A percentile compares a stretch with the other conserved stretches of the same genome.
Conservation (phyloP, 2,888 invertebrate genomes). For the Latrodectus hesperus region DNA sequence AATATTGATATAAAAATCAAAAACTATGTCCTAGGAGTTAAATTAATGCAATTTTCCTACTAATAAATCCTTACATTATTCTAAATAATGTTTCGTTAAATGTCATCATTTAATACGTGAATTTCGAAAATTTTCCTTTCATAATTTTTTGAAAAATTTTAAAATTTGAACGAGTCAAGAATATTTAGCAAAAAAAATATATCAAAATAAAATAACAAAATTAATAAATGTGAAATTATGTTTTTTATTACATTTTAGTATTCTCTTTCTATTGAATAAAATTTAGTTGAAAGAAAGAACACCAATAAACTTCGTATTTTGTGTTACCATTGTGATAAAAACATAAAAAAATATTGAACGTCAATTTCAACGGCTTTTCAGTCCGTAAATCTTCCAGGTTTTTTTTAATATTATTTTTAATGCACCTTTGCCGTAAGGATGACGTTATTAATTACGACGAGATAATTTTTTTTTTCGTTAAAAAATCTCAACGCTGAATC, state of each 20-base stretch:
- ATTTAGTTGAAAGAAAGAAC: background rate
- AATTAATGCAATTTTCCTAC: too few species aligned
- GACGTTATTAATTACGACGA: constrained; percentile 51
- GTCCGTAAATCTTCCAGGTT: background rate
- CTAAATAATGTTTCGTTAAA: too few species aligned
- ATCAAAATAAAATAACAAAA: too few species aligned
- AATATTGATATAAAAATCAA: too few species aligned
- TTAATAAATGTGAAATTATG: too few species aligned
- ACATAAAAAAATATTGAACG: constrained; percentile 10
- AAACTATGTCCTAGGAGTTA: too few species aligned
- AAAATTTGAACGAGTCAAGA: too few species aligned
- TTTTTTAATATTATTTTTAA: constrained; percentile 9
- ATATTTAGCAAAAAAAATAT: too few species aligned
- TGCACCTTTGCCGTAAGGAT: background rate
- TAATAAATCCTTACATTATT: too few species aligned
- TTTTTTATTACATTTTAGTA: background rate
- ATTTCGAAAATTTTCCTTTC: too few species aligned
- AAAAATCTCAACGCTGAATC: constrained; percentile 30
- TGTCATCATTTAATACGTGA: too few species aligned
- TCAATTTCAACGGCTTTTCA: constrained; percentile 13
- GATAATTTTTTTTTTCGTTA: constrained; percentile 20
- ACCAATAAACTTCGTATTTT: background rate
- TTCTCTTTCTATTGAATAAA: background rate
- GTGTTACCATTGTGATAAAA: background rate
- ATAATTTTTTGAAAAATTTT: too few species aligned